Evolutionary conservation across 2,888 invertebrate genomes (phyloP).

Genomic region (Apamea sordens): DNA sequence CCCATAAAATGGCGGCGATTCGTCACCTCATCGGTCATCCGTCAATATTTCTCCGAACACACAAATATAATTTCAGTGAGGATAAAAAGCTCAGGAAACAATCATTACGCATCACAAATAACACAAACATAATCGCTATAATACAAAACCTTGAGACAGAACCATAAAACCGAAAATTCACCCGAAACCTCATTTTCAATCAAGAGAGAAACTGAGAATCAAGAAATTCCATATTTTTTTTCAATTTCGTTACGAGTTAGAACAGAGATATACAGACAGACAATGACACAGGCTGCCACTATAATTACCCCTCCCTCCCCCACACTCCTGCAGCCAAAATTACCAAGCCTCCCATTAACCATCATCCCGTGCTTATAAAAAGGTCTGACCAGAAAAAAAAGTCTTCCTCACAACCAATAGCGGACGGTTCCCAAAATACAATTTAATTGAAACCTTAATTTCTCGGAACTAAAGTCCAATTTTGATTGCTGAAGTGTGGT

Average conservation of each 20-base stretch:
- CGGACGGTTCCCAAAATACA: slow-evolving; percentile 59
- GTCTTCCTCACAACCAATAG: slow-evolving; percentile 82
- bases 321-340: slow-evolving; percentile 79
- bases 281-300: slow-evolving; percentile 88
- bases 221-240: slow-evolving; percentile 63
- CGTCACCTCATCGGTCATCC: neutral
- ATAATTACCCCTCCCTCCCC: slow-evolving; percentile 82
- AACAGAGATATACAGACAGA: slow-evolving; percentile 80
- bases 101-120: slow-evolving; percentile 39
- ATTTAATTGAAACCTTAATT: slow-evolving; percentile 70
- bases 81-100: slow-evolving; percentile 32
- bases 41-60: slow-evolving; percentile 10
- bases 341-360: slow-evolving; percentile 86
- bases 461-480: slow-evolving; percentile 29
- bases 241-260: slow-evolving; percentile 81
- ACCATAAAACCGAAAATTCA: slow-evolving; percentile 58
- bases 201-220: slow-evolving; percentile 62
- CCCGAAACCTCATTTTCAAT: slow-evolving; percentile 62
- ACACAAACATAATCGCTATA: slow-evolving; percentile 38
- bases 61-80: neutral
- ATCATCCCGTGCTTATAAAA: slow-evolving; percentile 87
- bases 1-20: neutral
- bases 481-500: slow-evolving; percentile 45
- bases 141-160: slow-evolving; percentile 51
- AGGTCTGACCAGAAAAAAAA: slow-evolving; percentile 80